Base-by-base conservation (phyloP, 2,113 vertebrate genomes). In the Propithecus coquereli region DNA sequence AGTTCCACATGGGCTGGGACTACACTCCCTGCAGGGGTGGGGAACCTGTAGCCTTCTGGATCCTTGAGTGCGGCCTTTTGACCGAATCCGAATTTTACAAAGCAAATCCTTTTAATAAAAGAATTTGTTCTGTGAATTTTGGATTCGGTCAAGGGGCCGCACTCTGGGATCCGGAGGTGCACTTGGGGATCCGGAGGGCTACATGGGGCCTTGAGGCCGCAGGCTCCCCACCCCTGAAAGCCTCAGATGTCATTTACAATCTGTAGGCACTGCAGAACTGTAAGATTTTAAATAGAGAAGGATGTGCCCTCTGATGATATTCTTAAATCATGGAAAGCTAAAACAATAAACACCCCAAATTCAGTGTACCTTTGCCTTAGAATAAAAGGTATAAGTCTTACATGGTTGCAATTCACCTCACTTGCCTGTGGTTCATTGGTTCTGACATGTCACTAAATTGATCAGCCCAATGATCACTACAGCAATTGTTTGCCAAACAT, bases 391-490 rank as follows among this genome's bases (percentile, higher is more conserved):
- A 11, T 43, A n/a, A 85, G 16, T 82, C 20, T 12, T 96, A 54
- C 5, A 6, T 32, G 13, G 25, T 23, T 82, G 12, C n/a, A n/a
- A 8, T 91, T 92, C 50, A n/a, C 37, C 45, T 81, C 47, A 5
- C 25, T 95, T 23, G 11, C 0, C 68, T 89, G 1, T 92, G 73
- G 17, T 59, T 95, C 9, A 4, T 40, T 50, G 94, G 37, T 32
- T 94, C 50, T 88, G 79, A 34, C 45, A 70, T 61, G n/a, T 74
- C 65, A 96, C 96, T 95, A 95, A 95, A 90, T 61, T 50, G 80
- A 22, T 79, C 89, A 94, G 0, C 25, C 18, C 52, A 88, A n/a
- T 81, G 68, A 90, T 93, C 57, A 43, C 20, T 82, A 86, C 87
- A 77, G 50, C 20, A 84, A 83, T 63, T 73, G 34, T 63, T 93